Conservation (phyloP, 2,113 vertebrate genomes). For the Forbesichthys papilliferus region DNA sequence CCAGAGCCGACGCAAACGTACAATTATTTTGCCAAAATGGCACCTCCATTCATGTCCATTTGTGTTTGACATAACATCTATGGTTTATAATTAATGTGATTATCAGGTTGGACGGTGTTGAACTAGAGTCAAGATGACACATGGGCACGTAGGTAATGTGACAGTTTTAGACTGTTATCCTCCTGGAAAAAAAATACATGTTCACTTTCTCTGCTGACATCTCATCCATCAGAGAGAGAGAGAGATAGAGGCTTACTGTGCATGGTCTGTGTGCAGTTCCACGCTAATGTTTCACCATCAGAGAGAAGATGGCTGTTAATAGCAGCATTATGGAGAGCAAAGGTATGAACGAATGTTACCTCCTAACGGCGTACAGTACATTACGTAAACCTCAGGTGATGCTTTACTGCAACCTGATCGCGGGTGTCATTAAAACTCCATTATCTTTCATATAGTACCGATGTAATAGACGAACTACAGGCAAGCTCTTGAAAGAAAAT, state of each 20-base stretch:
- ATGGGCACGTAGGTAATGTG: slow-evolving; percentile 30
- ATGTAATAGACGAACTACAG: slow-evolving; percentile 22
- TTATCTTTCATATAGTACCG: slow-evolving; percentile 49
- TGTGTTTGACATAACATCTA: slow-evolving; percentile 57
- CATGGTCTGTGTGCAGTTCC: not conserved
- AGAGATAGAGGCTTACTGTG: not conserved
- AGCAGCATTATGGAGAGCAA: slow-evolving; percentile 2
- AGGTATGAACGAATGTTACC: slow-evolving; percentile 41
- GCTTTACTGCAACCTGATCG: slow-evolving; percentile 44
- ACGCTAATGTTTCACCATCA: slow-evolving; percentile 24
- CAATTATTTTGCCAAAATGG: slow-evolving; percentile 64
- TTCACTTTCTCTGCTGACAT: slow-evolving; percentile 31
- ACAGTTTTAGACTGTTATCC: slow-evolving; percentile 30
- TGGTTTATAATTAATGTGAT: slow-evolving; percentile 69
- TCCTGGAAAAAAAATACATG: not conserved
- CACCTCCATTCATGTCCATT: slow-evolving; percentile 59
- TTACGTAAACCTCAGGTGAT: slow-evolving; percentile 57
- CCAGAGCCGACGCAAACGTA: slow-evolving; percentile 46
- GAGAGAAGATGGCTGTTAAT: slow-evolving; percentile 25
- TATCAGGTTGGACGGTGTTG: slow-evolving; percentile 54
- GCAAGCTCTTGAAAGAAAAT: slow-evolving; percentile 18
- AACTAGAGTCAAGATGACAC: slow-evolving; percentile 50
- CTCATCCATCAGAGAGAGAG: slow-evolving; percentile 42
- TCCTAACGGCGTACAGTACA: slow-evolving; percentile 48
- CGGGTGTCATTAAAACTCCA: slow-evolving; percentile 60